Evolutionary conservation across 2,888 invertebrate genomes (phyloP).

Genomic region (Copidosoma aretas): DNA sequence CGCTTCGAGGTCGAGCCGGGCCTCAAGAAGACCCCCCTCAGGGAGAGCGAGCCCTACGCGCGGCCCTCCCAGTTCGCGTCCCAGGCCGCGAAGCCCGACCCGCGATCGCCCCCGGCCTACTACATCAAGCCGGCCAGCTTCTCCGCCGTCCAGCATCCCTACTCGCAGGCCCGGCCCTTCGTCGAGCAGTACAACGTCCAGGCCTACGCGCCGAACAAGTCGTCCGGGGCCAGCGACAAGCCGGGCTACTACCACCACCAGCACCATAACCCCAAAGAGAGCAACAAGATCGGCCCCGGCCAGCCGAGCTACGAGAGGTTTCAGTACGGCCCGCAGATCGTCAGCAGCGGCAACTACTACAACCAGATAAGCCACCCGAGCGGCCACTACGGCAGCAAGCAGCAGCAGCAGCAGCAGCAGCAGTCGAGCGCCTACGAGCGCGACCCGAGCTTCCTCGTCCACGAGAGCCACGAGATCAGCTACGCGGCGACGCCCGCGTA

Average conservation of each 20-base stretch:
- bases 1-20: conserved; percentile 55
- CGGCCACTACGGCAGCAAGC: conserved; percentile 46
- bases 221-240: conserved; percentile 50
- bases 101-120: conserved; percentile 49
- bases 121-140: conserved; percentile 47
- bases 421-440: conserved; percentile 54
- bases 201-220: conserved; percentile 45
- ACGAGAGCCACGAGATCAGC: conserved; percentile 59
- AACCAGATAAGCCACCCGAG: conserved; percentile 55
- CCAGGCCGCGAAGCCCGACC: conserved; percentile 44
- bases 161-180: conserved; percentile 47
- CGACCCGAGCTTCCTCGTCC: conserved; percentile 55
- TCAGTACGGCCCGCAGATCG: conserved; percentile 37
- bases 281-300: conserved; percentile 30
- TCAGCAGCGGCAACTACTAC: conserved; percentile 49
- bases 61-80: conserved; percentile 50
- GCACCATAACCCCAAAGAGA: conserved; percentile 43
- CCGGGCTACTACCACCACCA: conserved; percentile 52
- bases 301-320: conserved; percentile 33
- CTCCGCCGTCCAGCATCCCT: conserved; percentile 42
- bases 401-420: no score
- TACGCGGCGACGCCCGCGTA: conserved; percentile 55
- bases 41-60: conserved; percentile 50
- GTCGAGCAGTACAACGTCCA: conserved; percentile 40
- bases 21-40: conserved; percentile 50